These are phyloP conservation scores for Athalia rosae DNA, from an alignment of 2,888 invertebrate species.

Conservation along the genomic window DNA sequence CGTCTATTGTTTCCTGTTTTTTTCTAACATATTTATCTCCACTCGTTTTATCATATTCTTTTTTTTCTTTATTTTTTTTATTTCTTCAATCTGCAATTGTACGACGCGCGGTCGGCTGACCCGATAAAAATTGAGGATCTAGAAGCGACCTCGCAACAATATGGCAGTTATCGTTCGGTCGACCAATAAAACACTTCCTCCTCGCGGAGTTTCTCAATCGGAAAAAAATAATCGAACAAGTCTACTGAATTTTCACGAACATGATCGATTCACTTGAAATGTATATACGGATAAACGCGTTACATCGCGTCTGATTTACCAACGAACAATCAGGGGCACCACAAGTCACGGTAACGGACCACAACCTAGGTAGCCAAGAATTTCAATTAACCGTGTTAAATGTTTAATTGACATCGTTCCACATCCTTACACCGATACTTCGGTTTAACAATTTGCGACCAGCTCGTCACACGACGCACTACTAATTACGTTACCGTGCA, in stretches of 20 bases:
- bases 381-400: conserved; percentile 31
- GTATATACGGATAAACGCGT: background rate
- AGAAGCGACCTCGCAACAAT: background rate
- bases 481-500: background rate
- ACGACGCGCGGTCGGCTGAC: background rate
- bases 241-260: background rate
- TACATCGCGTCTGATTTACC: background rate
- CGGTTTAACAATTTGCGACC: background rate
- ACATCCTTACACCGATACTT: background rate
- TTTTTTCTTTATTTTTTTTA: background rate
- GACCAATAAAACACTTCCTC: background rate
- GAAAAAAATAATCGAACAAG: no score
- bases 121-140: background rate
- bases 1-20: no score
- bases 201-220: background rate
- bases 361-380: conserved; percentile 13
- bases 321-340: background rate
- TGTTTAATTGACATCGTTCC: conserved; percentile 16
- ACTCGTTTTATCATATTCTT: background rate
- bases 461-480: background rate
- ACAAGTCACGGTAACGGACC: conserved; percentile 5
- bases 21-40: background rate
- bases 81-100: background rate
- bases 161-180: background rate
- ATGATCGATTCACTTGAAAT: background rate